These are phyloP conservation scores for Platypus cylindrus DNA, from an alignment of 2,888 invertebrate species.

Conservation along the genomic window DNA sequence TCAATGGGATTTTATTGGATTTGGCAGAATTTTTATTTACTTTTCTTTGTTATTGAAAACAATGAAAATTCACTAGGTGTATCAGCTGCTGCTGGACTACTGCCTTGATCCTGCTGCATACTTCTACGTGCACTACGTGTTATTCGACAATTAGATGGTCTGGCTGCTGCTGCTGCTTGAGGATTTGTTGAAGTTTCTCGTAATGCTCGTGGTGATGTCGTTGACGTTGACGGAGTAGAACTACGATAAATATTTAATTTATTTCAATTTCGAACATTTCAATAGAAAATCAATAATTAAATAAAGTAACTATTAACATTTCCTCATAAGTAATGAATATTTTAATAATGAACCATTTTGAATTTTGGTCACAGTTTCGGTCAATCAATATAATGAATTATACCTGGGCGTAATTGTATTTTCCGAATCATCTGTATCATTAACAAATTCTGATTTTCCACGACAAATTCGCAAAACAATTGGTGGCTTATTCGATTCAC, in stretches of 20 bases:
- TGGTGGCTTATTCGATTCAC: constrained; percentile 44
- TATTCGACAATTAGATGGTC: constrained; percentile 28
- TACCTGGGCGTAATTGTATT: constrained; percentile 31
- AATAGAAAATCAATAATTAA: no score
- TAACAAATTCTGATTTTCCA: constrained; percentile 45
- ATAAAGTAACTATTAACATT: no score
- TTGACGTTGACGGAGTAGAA: constrained; percentile 42
- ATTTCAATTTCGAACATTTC: no score
- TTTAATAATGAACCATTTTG: no score
- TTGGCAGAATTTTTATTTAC: constrained; percentile 2
- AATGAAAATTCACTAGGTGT: constrained; percentile 27
- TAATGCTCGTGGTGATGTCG: constrained; percentile 36
- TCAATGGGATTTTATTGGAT: neutral
- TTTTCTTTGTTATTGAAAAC: constrained; percentile 27
- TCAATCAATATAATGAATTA: no score
- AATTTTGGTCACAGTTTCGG: no score
- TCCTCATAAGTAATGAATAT: no score
- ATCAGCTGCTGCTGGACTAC: constrained; percentile 33
- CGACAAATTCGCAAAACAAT: constrained; percentile 82
- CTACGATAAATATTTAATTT: constrained; percentile 30
- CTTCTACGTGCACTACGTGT: constrained; percentile 34
- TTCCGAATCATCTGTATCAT: constrained; percentile 34
- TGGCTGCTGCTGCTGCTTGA: constrained; percentile 2
- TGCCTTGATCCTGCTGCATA: constrained; percentile 34
- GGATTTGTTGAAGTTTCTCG: constrained; percentile 21